phyloP scores from a whole-genome alignment of 2,113 vertebrate genomes.

The Anarrhichthys ocellatus region DNA sequence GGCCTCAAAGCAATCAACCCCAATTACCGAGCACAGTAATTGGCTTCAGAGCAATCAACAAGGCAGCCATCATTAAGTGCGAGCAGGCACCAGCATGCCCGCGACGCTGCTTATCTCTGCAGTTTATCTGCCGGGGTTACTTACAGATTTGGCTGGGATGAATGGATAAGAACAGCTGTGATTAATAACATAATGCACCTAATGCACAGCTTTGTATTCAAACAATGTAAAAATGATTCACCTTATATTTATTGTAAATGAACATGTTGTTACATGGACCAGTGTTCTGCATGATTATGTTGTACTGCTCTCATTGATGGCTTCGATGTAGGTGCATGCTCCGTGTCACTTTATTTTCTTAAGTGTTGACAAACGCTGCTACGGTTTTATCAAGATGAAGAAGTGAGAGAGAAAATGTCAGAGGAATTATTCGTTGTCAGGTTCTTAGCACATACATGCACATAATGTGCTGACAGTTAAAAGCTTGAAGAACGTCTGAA shows the following conservation, averaged over 20 bases:
- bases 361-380: not conserved
- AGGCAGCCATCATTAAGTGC: constrained; percentile 73
- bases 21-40: constrained; percentile 75
- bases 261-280: not conserved
- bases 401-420: not conserved
- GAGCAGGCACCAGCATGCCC: constrained; percentile 75
- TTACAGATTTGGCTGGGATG: constrained; percentile 47
- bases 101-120: constrained; percentile 72
- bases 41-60: constrained; percentile 73
- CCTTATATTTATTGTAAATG: not conserved
- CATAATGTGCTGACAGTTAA: constrained; percentile 6
- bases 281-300: not conserved
- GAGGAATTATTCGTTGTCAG: not conserved
- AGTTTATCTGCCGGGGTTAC: constrained; percentile 58
- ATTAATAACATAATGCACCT: constrained; percentile 31
- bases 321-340: too few species aligned
- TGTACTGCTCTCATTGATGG: not conserved
- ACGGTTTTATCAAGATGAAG: not conserved
- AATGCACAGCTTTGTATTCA: constrained; percentile 18
- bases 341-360: not conserved
- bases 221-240: not conserved
- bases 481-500: not conserved
- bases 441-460: constrained; percentile 4
- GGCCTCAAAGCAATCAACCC: constrained; percentile 79
- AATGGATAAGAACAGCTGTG: constrained; percentile 34